A percentile compares a stretch with the other conserved stretches of the same genome.
Evolutionary conservation across 2,888 invertebrate species (phyloP).

Genomic region (Drosophila infuscata): DNA sequence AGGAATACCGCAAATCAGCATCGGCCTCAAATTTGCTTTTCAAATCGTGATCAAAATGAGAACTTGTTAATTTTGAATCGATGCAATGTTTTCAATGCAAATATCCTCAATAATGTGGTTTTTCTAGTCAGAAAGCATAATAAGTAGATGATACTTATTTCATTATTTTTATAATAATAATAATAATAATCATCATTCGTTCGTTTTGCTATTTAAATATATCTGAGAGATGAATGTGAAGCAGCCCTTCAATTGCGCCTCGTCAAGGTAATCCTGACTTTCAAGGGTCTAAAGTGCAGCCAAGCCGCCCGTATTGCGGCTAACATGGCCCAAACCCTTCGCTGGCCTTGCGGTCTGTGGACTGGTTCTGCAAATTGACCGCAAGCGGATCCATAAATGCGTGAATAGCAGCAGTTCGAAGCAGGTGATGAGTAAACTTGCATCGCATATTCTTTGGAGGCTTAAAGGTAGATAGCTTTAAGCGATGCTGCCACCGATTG

Average conservation of each 20-base stretch:
- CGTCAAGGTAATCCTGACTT: slow-evolving; percentile 28
- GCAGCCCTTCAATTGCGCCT: slow-evolving; percentile 3
- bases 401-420: not conserved
- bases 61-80: not conserved
- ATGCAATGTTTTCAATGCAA: not conserved
- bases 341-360: slow-evolving; percentile 34
- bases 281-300: slow-evolving; percentile 13
- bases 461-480: slow-evolving; percentile 15
- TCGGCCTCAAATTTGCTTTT: not conserved
- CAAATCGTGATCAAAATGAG: not conserved
- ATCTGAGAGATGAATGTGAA: slow-evolving; percentile 14
- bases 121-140: not conserved
- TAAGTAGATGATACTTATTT: too few species aligned
- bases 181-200: not conserved
- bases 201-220: not conserved
- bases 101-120: not conserved
- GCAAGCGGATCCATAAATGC: slow-evolving; percentile 21
- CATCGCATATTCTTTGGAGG: not conserved
- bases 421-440: not conserved
- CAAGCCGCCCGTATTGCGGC: not conserved
- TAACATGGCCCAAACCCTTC: not conserved
- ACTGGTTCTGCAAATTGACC: slow-evolving; percentile 33
- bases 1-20: not conserved
- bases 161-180: not conserved
- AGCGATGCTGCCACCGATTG: not conserved